These are phyloP conservation scores for Desmophyllum pertusum DNA, from an alignment of 92 coral and sea anemone species.

Conservation along the genomic window DNA sequence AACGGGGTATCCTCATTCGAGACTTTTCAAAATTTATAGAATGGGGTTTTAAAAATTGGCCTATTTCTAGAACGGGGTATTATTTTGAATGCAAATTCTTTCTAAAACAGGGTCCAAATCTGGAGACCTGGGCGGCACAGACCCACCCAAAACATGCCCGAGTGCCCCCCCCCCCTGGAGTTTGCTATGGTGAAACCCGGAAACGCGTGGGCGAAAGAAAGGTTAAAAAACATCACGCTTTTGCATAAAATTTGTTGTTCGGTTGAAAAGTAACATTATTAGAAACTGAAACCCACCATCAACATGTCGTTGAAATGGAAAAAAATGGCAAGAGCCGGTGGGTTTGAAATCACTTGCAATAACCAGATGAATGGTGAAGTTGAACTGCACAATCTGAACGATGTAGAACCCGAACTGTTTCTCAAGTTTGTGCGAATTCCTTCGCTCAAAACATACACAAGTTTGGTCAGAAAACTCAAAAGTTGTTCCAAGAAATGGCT, in stretches of 20 bases:
- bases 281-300: neutral
- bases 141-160: no score
- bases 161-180: no score
- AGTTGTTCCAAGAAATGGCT: constrained; percentile 75
- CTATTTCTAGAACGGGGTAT: no score
- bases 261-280: neutral
- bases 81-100: no score
- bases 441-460: constrained; percentile 69
- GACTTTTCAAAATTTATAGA: no score
- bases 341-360: neutral
- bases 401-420: constrained; percentile 75
- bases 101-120: no score
- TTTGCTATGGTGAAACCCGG: no score
- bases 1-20: no score
- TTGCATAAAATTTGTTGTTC: neutral
- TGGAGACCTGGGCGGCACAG: no score
- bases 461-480: constrained; percentile 62
- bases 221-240: neutral
- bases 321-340: constrained; percentile 56
- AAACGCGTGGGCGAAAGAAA: no score
- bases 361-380: no score
- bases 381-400: constrained; percentile 52
- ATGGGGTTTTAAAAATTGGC: no score
- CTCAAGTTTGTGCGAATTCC: constrained; percentile 79
- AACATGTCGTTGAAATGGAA: constrained; percentile 73